Evolutionary conservation across 2,888 invertebrate genomes (phyloP).

Genomic region (Byasa hedistus): DNA sequence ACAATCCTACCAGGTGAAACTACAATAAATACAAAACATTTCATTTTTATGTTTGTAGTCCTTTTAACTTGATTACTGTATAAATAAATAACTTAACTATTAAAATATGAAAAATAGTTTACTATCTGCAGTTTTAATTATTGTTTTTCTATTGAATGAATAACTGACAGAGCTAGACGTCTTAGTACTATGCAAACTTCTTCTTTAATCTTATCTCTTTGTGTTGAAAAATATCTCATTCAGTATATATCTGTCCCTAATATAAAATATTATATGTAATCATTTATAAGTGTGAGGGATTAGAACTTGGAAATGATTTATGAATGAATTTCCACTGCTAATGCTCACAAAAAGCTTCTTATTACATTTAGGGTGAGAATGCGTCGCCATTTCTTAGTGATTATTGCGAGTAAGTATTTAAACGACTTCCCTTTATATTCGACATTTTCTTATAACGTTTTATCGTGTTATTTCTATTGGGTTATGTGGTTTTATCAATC

Average conservation of each 20-base stretch:
- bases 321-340: background rate
- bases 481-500: no score
- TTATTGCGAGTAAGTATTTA: background rate
- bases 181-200: background rate
- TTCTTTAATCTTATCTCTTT: background rate
- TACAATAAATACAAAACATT: no score
- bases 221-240: background rate
- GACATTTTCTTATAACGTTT: background rate
- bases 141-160: no score
- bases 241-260: background rate
- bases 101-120: no score
- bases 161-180: no score
- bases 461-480: background rate
- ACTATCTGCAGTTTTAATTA: no score
- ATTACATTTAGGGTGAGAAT: background rate
- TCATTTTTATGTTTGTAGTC: no score
- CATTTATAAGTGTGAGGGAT: background rate
- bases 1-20: no score
- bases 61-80: no score
- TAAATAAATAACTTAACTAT: no score
- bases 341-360: background rate
- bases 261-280: background rate
- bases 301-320: constrained; percentile 1
- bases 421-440: background rate
- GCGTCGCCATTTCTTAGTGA: background rate